Base-by-base conservation (phyloP, 2,797 vertebrate species). In the Acanthornis magna region DNA sequence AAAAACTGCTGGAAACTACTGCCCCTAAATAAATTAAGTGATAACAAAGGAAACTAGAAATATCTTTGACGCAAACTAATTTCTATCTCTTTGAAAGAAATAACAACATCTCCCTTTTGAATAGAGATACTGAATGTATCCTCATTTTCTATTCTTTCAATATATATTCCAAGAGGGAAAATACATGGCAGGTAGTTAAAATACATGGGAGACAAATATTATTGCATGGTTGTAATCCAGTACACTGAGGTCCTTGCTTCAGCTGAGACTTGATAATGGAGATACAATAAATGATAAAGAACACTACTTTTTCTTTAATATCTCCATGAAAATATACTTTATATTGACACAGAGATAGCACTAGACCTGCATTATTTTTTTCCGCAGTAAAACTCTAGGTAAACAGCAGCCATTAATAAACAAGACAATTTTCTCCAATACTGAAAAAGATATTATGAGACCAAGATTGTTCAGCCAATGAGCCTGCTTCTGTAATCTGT, bases 401-500 rank as follows among this genome's bases (percentile, higher is more conserved):
- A 74, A 91, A 87, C 61, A 89, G 72, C 29, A 87, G 57, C 62
- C 75, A 72, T 77, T 87, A 91, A 91, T 85, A 95, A 87, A 74
- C 4, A 14, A 85, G 61, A 77, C 13, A 16, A 51, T 82, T 81
- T 93, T 72, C 65, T 93, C 32, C 76, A 81, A 30, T 51, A n/a
- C 40, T 57, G 78, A 57, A 55, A 87, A 84, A 85, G 62, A 36
- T 40, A 89, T 60, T 62, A 40, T 54, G 30, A 91, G 38, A 79
- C 65, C 16, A 53, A 93, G 95, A 93, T 77, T 63, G 40, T 85
- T 85, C 74, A 73, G 30, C 40, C 66, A 77, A 94, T 95, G 63
- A 57, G 17, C 34, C 40, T 61, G 26, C 48, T 75, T 61, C 70
- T 74, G 32, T 82, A 88, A 82, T 91, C 76, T 85, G 40, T 77